Percentiles rank a stretch among this genome's conserved stretches.
Conservation (phyloP, 2,888 invertebrate genomes). For the Athripsodes cinereus region DNA sequence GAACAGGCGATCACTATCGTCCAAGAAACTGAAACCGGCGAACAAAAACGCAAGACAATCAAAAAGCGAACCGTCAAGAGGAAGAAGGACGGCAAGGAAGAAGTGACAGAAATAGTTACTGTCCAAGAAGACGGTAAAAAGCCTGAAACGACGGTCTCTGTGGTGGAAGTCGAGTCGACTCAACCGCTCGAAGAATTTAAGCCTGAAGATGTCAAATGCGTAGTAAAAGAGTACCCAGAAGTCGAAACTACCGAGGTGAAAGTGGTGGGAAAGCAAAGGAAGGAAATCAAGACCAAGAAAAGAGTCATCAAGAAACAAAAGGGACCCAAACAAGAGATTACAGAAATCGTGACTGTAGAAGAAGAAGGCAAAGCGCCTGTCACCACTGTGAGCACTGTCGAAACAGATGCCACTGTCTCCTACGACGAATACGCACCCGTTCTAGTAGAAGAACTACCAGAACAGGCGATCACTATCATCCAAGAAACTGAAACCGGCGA, state of each 20-base stretch:
- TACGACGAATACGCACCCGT: constrained; percentile 27
- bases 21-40: neutral
- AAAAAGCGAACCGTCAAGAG: constrained; percentile 33
- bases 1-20: constrained; percentile 22
- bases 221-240: constrained; percentile 29
- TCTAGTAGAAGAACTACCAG: neutral
- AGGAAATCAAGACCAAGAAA: constrained; percentile 35
- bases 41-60: constrained; percentile 27
- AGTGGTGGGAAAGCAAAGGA: constrained; percentile 31
- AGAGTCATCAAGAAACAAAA: constrained; percentile 42
- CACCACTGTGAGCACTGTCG: constrained; percentile 32
- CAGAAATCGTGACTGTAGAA: constrained; percentile 44
- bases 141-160: neutral
- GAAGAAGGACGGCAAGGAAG: constrained; percentile 31
- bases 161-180: neutral
- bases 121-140: neutral
- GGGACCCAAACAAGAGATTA: constrained; percentile 41
- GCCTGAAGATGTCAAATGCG: constrained; percentile 19
- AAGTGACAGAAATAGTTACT: constrained; percentile 30
- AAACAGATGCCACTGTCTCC: constrained; percentile 27
- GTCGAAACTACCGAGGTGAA: constrained; percentile 22
- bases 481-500: neutral
- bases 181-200: neutral
- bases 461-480: neutral
- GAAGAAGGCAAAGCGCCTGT: constrained; percentile 34